phyloP scores from a whole-genome alignment of 2,888 invertebrate genomes.

The Agrotis segetum region DNA sequence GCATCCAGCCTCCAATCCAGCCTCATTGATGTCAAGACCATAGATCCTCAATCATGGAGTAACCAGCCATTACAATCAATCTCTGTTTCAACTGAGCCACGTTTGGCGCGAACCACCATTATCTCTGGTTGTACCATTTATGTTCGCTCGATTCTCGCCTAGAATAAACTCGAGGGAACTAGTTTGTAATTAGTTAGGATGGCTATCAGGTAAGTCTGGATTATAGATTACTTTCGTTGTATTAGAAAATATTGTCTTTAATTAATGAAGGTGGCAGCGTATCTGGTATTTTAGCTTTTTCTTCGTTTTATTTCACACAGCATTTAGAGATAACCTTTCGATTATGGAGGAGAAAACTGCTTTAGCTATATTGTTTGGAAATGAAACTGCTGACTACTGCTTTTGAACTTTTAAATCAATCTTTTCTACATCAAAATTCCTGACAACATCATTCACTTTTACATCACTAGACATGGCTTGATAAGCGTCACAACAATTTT shows the following conservation, averaged over 20 bases:
- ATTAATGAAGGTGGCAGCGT: slow-evolving; percentile 31
- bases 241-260: slow-evolving; percentile 53
- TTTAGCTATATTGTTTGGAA: neutral
- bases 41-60: slow-evolving; percentile 57
- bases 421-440: neutral
- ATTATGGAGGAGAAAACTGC: too few species aligned
- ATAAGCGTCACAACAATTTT: too few species aligned
- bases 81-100: slow-evolving; percentile 65
- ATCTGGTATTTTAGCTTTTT: slow-evolving; percentile 31
- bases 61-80: slow-evolving; percentile 70
- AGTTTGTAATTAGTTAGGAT: slow-evolving; percentile 53
- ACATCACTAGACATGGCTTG: too few species aligned
- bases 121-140: slow-evolving; percentile 55
- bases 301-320: slow-evolving; percentile 31
- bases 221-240: slow-evolving; percentile 47
- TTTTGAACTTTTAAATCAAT: too few species aligned
- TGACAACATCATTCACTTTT: neutral
- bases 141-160: slow-evolving; percentile 38
- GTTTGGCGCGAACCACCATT: slow-evolving; percentile 69
- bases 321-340: slow-evolving; percentile 4
- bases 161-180: slow-evolving; percentile 33
- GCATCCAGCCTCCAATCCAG: slow-evolving; percentile 43
- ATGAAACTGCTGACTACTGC: neutral
- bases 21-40: slow-evolving; percentile 66
- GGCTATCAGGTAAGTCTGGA: slow-evolving; percentile 48